Evolutionary conservation across 1,140 invertebrate genomes (phyloP), one percentile per base, ranked within the genome.

Genomic region (Macrobrachium rosenbergii): DNA sequence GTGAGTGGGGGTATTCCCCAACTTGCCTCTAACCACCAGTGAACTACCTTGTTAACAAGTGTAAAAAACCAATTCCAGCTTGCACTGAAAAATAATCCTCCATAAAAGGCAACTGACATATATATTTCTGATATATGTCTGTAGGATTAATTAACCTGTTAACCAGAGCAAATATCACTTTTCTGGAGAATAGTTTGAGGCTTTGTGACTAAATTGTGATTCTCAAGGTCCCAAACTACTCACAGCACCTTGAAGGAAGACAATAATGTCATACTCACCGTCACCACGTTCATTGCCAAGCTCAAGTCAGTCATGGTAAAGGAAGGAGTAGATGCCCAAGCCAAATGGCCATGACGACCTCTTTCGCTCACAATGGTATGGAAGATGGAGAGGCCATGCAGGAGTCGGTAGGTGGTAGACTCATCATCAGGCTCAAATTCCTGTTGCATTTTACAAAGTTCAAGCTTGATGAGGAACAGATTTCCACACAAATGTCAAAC

Each of bases 321-420:
- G 76, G 87, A 59, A 7, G 87, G 87, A 17, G 87, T 75, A 52
- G 63, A 60, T n/a, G 87, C 69, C 87, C 87, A 88, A n/a, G 87
- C 87, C 45, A 83, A 64, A 21, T 83, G 87, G 2, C 87, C 87
- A 52, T 88, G 87, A 21, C 87, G 82, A 45, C 87, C 82, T 10
- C 87, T 75, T 43, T 88, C 87, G 43, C 82, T 83, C 12, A 88
- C 91, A 12, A 93, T 90, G 5, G 93, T 93, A 89, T 94, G 93
- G 91, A 94, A 94, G 90, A 93, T 93, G 82, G 92, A 93, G 23
- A 94, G 86, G 37, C 93, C 92, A 90, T 92, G 93, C 64, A 94
- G 85, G 83, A 94, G 82, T 8, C 87, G 82, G 52, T 62, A 88
- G 8, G 77, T 81, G 37, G 77, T 63, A 17, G 77, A 64, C 72